These are phyloP conservation scores for Acanthopagrus latus DNA, from an alignment of 2,797 vertebrate species.

Conservation along the genomic window DNA sequence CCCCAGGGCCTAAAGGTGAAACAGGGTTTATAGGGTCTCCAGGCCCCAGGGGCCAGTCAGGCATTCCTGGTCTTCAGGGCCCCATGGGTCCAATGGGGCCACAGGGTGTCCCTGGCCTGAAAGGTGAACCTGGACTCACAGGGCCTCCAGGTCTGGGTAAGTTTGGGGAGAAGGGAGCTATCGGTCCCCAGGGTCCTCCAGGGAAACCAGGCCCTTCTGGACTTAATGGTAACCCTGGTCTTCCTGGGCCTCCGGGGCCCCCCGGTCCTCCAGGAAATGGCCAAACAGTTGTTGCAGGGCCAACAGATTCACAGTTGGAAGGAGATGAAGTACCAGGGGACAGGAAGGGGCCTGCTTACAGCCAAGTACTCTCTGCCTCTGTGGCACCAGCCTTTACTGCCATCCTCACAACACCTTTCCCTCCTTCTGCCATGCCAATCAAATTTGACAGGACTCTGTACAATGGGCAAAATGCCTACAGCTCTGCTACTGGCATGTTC, in stretches of 20 bases:
- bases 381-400: conserved; percentile 95
- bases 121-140: conserved; percentile 91
- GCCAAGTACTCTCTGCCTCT: conserved; percentile 90
- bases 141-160: conserved; percentile 91
- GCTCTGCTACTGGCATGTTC: conserved; percentile 93
- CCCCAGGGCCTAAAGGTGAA: conserved; percentile 91
- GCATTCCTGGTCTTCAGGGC: conserved; percentile 96
- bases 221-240: conserved; percentile 89
- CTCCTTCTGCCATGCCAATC: conserved; percentile 95
- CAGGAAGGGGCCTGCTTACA: conserved; percentile 89
- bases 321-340: conserved; percentile 89
- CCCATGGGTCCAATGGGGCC: conserved; percentile 96
- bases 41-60: conserved; percentile 93
- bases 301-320: conserved; percentile 89
- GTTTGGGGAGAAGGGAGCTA: conserved; percentile 88
- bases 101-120: conserved; percentile 92
- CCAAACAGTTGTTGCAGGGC: conserved; percentile 90
- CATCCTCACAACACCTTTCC: conserved; percentile 95
- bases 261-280: conserved; percentile 93
- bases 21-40: conserved; percentile 91
- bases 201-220: conserved; percentile 91
- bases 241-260: conserved; percentile 92
- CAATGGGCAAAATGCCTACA: conserved; percentile 97
- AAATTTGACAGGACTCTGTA: conserved; percentile 98
- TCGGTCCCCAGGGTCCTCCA: conserved; percentile 92